These are phyloP conservation scores for Pogonognathellus flavescens DNA, from an alignment of 1,140 invertebrate genomes.

Conservation along the genomic window DNA sequence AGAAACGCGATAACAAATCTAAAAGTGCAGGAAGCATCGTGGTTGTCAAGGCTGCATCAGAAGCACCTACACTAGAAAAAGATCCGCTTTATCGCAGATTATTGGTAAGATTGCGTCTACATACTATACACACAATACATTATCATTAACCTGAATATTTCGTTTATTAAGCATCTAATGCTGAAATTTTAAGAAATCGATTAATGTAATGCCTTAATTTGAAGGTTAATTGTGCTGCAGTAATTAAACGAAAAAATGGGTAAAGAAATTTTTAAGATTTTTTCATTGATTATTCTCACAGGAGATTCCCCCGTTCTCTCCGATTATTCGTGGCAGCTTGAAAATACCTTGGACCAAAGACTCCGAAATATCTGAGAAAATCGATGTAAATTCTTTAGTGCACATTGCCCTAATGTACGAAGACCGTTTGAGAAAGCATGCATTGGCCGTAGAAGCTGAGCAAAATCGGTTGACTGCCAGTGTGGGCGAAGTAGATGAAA, in stretches of 20 bases:
- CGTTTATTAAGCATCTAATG: not conserved
- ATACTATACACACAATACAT: not conserved
- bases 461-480: constrained; percentile 80
- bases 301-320: constrained; percentile 91
- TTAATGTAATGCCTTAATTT: not conserved
- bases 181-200: too few species aligned
- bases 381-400: constrained; percentile 77
- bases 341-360: constrained; percentile 88
- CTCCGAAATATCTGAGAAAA: constrained; percentile 87
- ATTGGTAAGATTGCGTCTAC: constrained; percentile 71
- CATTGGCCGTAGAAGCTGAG: constrained; percentile 80
- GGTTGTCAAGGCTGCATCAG: constrained; percentile 82
- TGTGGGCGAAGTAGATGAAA: constrained; percentile 83
- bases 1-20: constrained; percentile 65
- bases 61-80: constrained; percentile 76
- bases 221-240: not conserved
- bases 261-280: not conserved
- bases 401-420: constrained; percentile 80
- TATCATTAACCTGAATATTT: not conserved
- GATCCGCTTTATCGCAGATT: constrained; percentile 86
- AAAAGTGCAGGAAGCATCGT: constrained; percentile 77
- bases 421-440: constrained; percentile 80
- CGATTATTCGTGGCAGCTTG: constrained; percentile 90
- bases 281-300: constrained; percentile 69
- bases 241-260: not conserved